These are phyloP conservation scores for Onthophagus taurus DNA, from an alignment of 1,140 invertebrate species.

Conservation along the genomic window DNA sequence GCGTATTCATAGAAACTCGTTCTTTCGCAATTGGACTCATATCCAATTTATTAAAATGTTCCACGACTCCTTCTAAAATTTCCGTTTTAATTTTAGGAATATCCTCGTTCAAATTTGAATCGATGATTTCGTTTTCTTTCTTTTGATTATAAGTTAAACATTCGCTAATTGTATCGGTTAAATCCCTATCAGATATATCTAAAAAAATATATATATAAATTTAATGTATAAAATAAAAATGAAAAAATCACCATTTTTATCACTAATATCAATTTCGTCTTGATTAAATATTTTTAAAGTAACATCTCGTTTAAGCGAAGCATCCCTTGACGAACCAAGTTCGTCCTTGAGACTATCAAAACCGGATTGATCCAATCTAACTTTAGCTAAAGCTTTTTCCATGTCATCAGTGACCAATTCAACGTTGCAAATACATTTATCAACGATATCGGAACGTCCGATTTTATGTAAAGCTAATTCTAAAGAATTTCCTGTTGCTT, in stretches of 20 bases:
- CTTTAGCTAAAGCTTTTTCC: constrained; percentile 67
- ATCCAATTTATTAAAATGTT: constrained; percentile 29
- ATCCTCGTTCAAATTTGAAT: background rate
- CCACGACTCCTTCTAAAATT: constrained; percentile 30
- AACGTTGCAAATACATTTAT: constrained; percentile 72
- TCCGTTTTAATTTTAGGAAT: constrained; percentile 25
- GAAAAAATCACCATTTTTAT: constrained; percentile 27
- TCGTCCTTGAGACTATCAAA: constrained; percentile 69
- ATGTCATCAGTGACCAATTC: constrained; percentile 69
- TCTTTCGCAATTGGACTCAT: constrained; percentile 16
- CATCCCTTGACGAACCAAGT: constrained; percentile 53
- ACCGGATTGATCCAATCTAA: constrained; percentile 64
- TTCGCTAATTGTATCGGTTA: constrained; percentile 32
- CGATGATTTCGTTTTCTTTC: constrained; percentile 21
- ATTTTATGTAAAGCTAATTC: constrained; percentile 67
- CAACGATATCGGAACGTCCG: constrained; percentile 67
- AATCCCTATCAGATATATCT: constrained; percentile 27
- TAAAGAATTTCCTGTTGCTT: constrained; percentile 61
- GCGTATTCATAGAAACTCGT: constrained; percentile 25
- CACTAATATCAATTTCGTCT: constrained; percentile 33
- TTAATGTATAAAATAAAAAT: background rate
- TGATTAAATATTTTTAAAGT: constrained; percentile 49
- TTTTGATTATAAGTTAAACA: constrained; percentile 24
- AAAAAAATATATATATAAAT: background rate
- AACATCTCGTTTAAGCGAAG: constrained; percentile 48